These are phyloP conservation scores for Xyrichtys novacula DNA, from an alignment of 2,797 vertebrate genomes.

Conservation along the genomic window DNA sequence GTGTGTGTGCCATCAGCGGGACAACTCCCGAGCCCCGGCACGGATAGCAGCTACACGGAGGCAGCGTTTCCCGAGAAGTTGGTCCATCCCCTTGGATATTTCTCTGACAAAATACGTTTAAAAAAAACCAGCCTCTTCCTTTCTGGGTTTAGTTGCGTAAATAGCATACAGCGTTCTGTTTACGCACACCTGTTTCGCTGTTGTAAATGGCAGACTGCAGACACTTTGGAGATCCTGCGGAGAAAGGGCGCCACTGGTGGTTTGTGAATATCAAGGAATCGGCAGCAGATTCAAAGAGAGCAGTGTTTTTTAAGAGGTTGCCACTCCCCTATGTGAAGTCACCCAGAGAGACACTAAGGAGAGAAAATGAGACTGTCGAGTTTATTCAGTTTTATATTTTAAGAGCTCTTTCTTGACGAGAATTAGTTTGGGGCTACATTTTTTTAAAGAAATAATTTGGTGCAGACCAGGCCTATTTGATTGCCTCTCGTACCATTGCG, in stretches of 20 bases:
- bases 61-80: constrained; percentile 63
- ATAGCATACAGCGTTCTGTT: constrained; percentile 57
- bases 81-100: constrained; percentile 70
- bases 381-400: neutral
- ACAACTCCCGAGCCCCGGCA: constrained; percentile 69
- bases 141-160: constrained; percentile 69
- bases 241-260: constrained; percentile 73
- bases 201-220: constrained; percentile 41
- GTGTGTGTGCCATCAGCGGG: constrained; percentile 50
- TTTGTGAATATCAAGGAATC: constrained; percentile 71
- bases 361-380: neutral
- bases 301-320: constrained; percentile 31
- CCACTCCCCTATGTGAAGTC: constrained; percentile 23
- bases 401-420: neutral
- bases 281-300: constrained; percentile 50
- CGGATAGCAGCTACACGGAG: constrained; percentile 37
- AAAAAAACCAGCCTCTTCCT: constrained; percentile 63
- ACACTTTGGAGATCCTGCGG: constrained; percentile 58
- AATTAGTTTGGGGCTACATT: neutral
- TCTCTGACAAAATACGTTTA: constrained; percentile 63
- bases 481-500: neutral
- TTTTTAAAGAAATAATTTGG: too few relatives aligned
- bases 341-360: neutral
- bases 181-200: constrained; percentile 68
- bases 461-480: neutral